These are phyloP conservation scores for Eublepharis macularius DNA, from an alignment of 2,113 vertebrate genomes.

Conservation along the genomic window DNA sequence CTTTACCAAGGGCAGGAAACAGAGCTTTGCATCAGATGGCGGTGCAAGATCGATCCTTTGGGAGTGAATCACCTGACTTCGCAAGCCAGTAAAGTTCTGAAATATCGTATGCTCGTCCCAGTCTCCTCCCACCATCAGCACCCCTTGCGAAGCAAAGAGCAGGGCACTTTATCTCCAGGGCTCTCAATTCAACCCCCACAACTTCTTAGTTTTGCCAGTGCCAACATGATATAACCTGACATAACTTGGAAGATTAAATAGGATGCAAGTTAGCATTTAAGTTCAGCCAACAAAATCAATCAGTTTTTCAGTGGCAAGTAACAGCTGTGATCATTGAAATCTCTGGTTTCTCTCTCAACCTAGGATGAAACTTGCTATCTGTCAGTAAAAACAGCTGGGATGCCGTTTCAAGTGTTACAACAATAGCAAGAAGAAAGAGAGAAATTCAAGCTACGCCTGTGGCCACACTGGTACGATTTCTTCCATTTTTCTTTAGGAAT, in stretches of 20 bases:
- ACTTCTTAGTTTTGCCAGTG: not conserved
- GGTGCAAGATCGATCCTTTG: not conserved
- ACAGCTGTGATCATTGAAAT: slow-evolving; percentile 48
- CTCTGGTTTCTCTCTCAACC: slow-evolving; percentile 27
- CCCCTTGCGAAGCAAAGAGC: not conserved
- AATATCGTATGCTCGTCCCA: not conserved
- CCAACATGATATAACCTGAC: not conserved
- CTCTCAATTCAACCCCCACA: not conserved
- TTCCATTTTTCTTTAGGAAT: slow-evolving; percentile 26
- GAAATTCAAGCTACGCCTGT: not conserved
- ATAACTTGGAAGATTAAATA: slow-evolving; percentile 6
- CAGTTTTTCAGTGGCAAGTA: slow-evolving; percentile 50
- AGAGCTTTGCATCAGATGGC: not conserved
- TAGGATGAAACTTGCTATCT: slow-evolving; percentile 46
- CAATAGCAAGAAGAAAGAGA: slow-evolving; percentile 53
- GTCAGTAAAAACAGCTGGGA: slow-evolving; percentile 38
- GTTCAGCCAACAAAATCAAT: slow-evolving; percentile 6
- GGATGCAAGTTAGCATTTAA: not conserved
- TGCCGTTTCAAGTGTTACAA: not conserved
- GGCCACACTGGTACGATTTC: not conserved
- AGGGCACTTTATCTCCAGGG: not conserved
- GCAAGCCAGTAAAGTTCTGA: not conserved
- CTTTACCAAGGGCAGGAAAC: not conserved
- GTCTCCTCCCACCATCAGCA: not conserved
- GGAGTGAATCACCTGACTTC: not conserved